Evolutionary conservation across 2,113 vertebrate species (phyloP).

Genomic region (Calyptommatus sinebrachiatus): DNA sequence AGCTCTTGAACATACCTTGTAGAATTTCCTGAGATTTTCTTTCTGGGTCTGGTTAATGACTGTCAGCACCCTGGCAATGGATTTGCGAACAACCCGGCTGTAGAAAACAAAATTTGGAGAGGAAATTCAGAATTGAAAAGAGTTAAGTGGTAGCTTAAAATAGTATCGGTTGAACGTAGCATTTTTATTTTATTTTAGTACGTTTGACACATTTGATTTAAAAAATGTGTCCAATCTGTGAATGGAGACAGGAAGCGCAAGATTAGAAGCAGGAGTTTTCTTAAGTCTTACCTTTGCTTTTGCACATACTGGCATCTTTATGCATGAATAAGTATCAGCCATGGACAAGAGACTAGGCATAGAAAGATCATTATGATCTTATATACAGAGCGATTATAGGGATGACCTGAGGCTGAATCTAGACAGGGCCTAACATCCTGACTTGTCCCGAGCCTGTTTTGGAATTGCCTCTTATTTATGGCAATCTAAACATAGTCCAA

Average conservation of each 20-base stretch:
- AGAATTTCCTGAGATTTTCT: conserved; percentile 97
- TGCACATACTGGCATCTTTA: no score
- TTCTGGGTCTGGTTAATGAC: conserved; percentile 99
- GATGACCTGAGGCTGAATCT: background rate
- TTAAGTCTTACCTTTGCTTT: background rate
- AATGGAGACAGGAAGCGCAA: background rate
- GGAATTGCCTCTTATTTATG: no score
- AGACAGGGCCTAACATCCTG: no score
- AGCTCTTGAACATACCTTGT: conserved; percentile 77
- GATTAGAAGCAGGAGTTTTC: background rate
- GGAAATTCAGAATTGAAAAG: accelerated
- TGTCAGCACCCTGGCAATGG: conserved; percentile 93
- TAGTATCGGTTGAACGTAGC: background rate
- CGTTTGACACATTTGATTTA: background rate
- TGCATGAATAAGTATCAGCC: background rate
- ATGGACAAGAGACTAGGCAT: background rate
- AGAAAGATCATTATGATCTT: background rate
- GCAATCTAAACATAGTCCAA: no score
- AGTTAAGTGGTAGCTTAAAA: background rate
- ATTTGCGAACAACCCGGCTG: conserved; percentile 96
- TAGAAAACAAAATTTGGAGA: accelerated
- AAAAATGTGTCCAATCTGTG: background rate
- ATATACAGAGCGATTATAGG: background rate
- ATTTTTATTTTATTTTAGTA: no score
- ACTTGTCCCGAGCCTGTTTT: no score